phyloP scores from a whole-genome alignment of 2,797 vertebrate genomes.

The Microctenopoma steveboyesi region DNA sequence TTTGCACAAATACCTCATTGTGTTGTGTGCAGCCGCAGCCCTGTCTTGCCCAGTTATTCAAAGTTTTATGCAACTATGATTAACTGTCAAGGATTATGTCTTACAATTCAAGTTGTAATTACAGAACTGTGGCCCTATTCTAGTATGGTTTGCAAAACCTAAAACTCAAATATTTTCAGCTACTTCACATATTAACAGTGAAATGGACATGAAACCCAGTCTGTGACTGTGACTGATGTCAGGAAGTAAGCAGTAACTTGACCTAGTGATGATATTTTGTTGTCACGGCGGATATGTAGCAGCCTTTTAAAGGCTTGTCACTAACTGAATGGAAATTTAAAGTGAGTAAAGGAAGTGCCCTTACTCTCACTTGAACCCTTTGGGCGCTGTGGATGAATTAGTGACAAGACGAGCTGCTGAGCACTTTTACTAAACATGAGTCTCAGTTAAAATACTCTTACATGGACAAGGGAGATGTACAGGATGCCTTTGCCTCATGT shows the following conservation, averaged over 20 bases:
- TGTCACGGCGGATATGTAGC: neutral
- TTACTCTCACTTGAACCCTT: neutral
- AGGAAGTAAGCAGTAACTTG: too few species aligned
- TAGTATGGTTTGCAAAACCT: too few species aligned
- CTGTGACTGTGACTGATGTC: too few species aligned
- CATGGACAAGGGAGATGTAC: slow-evolving; percentile 16
- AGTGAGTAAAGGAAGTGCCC: too few species aligned
- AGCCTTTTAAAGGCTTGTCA: neutral
- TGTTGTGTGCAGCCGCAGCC: neutral
- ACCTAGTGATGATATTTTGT: neutral
- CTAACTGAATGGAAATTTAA: neutral
- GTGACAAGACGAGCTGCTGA: neutral
- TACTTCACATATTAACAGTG: too few species aligned
- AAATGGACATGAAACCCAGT: neutral
- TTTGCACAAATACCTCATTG: neutral
- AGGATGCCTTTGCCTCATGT: neutral
- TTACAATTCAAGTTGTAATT: neutral
- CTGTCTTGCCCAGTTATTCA: neutral
- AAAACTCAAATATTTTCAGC: too few species aligned
- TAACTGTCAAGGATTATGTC: neutral
- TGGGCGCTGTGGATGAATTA: neutral
- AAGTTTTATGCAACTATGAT: too few species aligned
- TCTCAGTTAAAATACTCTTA: neutral
- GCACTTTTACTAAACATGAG: neutral
- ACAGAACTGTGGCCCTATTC: too few species aligned